These are phyloP conservation scores for Conopomorpha cramerella DNA, from an alignment of 1,140 invertebrate species.

Conservation along the genomic window DNA sequence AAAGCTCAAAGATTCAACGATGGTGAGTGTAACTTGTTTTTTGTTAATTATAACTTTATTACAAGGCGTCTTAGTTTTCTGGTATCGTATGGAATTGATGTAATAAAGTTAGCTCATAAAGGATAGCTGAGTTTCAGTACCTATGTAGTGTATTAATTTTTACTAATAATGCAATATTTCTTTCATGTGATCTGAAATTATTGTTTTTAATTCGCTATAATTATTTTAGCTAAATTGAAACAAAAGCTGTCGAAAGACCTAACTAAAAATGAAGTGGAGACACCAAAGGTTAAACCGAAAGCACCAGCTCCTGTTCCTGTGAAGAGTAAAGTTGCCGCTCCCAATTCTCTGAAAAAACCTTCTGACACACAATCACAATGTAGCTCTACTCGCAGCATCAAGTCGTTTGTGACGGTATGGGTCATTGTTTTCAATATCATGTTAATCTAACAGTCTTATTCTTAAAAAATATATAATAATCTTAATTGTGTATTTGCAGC, in stretches of 20 bases:
- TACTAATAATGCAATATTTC: too few relatives aligned
- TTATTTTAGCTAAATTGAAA: too few relatives aligned
- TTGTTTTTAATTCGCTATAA: too few relatives aligned
- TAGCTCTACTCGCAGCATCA: slow-evolving; percentile 25
- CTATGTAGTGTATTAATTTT: too few relatives aligned
- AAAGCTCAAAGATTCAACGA: too few relatives aligned
- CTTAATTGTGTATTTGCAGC: slow-evolving; percentile 17
- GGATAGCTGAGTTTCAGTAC: too few relatives aligned
- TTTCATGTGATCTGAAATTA: too few relatives aligned
- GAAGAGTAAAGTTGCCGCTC: slow-evolving; percentile 5
- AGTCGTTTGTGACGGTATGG: slow-evolving; percentile 41
- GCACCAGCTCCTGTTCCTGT: slow-evolving; percentile 4
- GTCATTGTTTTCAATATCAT: slow-evolving; percentile 3
- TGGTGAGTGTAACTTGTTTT: too few relatives aligned
- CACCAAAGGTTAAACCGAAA: slow-evolving; percentile 5
- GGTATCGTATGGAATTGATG: too few relatives aligned
- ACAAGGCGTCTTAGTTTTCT: too few relatives aligned
- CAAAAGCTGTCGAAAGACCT: slow-evolving; percentile 12
- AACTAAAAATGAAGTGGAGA: slow-evolving; percentile 19
- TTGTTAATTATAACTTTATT: too few relatives aligned
- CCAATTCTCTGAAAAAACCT: slow-evolving; percentile 15
- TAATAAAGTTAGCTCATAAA: too few relatives aligned
- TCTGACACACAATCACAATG: slow-evolving; percentile 28
- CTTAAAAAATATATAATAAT: not conserved
- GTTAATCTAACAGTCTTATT: not conserved